phyloP scores from a whole-genome alignment of 2,888 invertebrate species.

The Leptinotarsa tumamoca region DNA sequence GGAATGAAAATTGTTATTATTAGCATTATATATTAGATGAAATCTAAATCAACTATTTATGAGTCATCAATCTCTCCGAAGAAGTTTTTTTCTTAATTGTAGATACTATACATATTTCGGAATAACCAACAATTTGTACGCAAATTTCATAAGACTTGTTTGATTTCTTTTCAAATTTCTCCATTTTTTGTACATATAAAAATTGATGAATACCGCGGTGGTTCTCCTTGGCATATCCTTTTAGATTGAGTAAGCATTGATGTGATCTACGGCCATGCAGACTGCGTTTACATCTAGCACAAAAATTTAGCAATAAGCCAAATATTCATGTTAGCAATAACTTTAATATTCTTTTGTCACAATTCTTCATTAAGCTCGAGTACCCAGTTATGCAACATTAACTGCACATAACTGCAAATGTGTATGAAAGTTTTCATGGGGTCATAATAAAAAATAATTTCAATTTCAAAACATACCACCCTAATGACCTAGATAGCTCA shows the following conservation, averaged over 20 bases:
- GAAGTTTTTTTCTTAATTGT: too few species aligned
- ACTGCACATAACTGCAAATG: background rate
- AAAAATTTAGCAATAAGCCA: background rate
- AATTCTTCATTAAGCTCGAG: constrained; percentile 3
- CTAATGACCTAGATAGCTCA: background rate
- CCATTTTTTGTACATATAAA: too few species aligned
- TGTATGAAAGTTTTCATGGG: background rate
- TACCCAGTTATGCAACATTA: background rate
- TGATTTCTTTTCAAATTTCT: too few species aligned
- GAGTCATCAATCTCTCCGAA: too few species aligned
- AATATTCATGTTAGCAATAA: background rate
- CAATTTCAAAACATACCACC: background rate
- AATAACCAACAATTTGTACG: too few species aligned
- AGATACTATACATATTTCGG: too few species aligned
- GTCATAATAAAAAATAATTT: constrained; percentile 2
- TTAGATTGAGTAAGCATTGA: background rate
- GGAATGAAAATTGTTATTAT: too few species aligned
- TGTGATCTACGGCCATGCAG: background rate
- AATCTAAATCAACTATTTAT: too few species aligned
- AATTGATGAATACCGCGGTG: background rate
- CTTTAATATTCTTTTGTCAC: background rate
- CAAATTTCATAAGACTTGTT: too few species aligned
- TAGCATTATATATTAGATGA: too few species aligned
- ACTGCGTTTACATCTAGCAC: background rate
- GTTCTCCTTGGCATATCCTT: constrained; percentile 4